These are phyloP conservation scores for Archegozetes longisetosus DNA, from an alignment of 1,140 invertebrate genomes.

Conservation along the genomic window DNA sequence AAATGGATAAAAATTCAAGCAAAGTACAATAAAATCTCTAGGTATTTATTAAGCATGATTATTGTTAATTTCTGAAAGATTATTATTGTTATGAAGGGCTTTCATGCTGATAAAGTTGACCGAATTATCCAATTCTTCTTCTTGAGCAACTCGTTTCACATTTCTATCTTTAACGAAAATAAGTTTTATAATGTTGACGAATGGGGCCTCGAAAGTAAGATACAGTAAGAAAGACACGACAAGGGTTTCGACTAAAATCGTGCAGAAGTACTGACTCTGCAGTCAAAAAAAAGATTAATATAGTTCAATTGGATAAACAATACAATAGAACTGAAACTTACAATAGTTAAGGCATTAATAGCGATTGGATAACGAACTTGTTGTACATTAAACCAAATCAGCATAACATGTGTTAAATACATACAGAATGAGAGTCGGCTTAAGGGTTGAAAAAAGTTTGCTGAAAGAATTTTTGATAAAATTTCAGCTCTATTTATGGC, in stretches of 20 bases:
- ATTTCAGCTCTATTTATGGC: not conserved
- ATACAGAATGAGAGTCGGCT: conserved; percentile 5
- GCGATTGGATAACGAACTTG: not conserved
- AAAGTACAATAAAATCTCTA: no score
- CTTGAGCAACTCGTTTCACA: not conserved
- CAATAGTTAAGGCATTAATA: not conserved
- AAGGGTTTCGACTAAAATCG: not conserved
- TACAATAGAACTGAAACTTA: not conserved
- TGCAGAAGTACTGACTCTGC: not conserved
- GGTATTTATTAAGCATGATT: no score
- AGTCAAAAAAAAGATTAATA: not conserved
- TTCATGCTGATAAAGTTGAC: no score
- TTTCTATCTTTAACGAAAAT: not conserved
- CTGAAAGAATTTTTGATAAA: not conserved
- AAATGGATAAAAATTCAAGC: no score
- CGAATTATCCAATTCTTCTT: not conserved
- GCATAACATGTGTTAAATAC: conserved; percentile 7
- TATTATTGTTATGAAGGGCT: no score
- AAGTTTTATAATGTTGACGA: conserved; percentile 2
- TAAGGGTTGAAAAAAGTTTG: conserved; percentile 6
- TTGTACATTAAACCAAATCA: conserved; percentile 6
- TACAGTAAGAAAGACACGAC: not conserved
- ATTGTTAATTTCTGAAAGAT: no score
- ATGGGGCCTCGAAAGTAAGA: conserved; percentile 8
- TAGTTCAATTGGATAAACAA: not conserved